A percentile compares a stretch with the other conserved stretches of the same genome.
Evolutionary conservation across 2,797 vertebrate genomes (phyloP).

Genomic region (Caiman crocodilus): DNA sequence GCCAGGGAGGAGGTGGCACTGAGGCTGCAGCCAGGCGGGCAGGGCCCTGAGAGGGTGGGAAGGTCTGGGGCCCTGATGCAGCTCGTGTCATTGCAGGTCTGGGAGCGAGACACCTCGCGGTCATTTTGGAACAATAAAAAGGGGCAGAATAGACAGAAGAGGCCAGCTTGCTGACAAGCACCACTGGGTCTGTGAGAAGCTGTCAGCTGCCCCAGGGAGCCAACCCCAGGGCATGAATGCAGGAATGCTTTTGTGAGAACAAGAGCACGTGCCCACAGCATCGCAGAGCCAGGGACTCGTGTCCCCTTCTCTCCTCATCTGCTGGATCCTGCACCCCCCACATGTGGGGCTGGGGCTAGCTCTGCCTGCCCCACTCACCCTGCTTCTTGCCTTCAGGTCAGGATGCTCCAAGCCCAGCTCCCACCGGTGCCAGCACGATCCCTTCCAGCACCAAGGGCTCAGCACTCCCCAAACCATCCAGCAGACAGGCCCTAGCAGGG

Average conservation of each 20-base stretch:
- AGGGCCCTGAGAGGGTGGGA: fast-evolving
- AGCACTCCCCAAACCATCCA: not conserved
- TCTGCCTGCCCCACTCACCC: too few relatives aligned
- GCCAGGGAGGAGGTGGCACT: too few relatives aligned
- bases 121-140: too few relatives aligned
- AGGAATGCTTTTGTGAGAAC: fast-evolving
- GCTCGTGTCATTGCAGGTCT: too few relatives aligned
- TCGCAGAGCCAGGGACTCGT: not conserved
- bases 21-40: too few relatives aligned
- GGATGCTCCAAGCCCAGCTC: not conserved
- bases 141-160: too few relatives aligned
- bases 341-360: not conserved
- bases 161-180: too few relatives aligned
- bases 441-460: fast-evolving
- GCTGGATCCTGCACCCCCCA: not conserved
- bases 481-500: not conserved
- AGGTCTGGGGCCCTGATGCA: fast-evolving
- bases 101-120: too few relatives aligned
- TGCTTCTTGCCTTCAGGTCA: too few relatives aligned
- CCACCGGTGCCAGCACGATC: not conserved
- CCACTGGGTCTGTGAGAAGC: too few relatives aligned
- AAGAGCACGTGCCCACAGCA: fast-evolving
- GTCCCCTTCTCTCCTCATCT: fast-evolving
- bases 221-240: too few relatives aligned
- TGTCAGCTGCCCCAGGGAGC: too few relatives aligned